Evolutionary conservation across 2,888 invertebrate species (phyloP), one percentile per base, ranked within the genome.

Genomic region (Gonocerus acuteangulatus): DNA sequence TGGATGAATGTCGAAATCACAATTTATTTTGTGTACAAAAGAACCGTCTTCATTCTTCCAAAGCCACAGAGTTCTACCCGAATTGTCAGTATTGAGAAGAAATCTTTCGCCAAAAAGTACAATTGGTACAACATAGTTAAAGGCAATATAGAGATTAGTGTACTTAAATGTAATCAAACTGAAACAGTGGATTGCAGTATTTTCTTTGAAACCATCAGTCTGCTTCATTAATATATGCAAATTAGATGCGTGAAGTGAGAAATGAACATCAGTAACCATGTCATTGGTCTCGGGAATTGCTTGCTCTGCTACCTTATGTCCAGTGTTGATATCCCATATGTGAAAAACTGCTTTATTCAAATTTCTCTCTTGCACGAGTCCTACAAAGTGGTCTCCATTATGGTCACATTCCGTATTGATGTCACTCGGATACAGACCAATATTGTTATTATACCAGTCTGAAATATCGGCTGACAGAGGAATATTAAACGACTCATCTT

Each of bases 321-420:
- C 62, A 7, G 59, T 47, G 15, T 49, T 44, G 9, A 66, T 47
- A 48, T 66, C 62, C 66, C 66, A 66, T 34, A 66, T 65, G 56
- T 66, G 65, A 27, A 65, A 49, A n/a, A 32, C 1, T 3, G 27
- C 36, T 22, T 44, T 51, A 15, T 49, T 52, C 42, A 62, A 44
- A 9, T 34, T 23, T 2, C 27, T 49, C n/a, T 65, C 62, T 15
- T 62, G 39, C 9, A 63, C 51, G 11, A 62, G 27, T 9, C 66
- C 66, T 27, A 65, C 61, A 51, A 66, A 66, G 39, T 65, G 64
- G 34, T 63, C 49, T n/a, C 65, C 66, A 23, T 65, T 65, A 44
- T 62, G 61, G 42, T 66, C 66, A 45, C 61, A 62, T 7, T 44
- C 22, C 6, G 60, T 59, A 16, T 59, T 54, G 15, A 66, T 58